Evolutionary conservation across 2,888 invertebrate species (phyloP).

Genomic region (Thysanoteuthis rhombus): DNA sequence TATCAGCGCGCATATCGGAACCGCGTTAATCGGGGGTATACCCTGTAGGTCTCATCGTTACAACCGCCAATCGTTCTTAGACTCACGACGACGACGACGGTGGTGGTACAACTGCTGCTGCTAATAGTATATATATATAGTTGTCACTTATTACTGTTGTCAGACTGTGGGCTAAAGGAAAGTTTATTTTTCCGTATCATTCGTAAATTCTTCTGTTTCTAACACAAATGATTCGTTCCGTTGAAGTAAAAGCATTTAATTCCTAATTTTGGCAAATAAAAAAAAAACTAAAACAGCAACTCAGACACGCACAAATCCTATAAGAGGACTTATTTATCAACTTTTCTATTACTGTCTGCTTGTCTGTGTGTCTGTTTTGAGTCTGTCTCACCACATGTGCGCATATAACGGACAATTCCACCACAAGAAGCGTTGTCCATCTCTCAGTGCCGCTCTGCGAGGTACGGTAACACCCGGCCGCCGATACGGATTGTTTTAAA

Average conservation of each 20-base stretch:
- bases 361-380: not conserved
- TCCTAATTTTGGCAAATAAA: not conserved
- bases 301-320: not conserved
- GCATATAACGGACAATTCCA: not conserved
- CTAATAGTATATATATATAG: not conserved
- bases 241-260: not conserved
- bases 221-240: not conserved
- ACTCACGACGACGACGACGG: not conserved
- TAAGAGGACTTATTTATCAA: not conserved
- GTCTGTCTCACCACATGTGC: not conserved
- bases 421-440: not conserved
- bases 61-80: not conserved
- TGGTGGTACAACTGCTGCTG: not conserved
- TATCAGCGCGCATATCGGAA: no score
- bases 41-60: no score
- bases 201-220: not conserved
- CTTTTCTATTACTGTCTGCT: not conserved
- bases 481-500: not conserved
- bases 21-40: no score
- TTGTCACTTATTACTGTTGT: not conserved
- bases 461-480: not conserved
- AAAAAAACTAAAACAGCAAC: not conserved
- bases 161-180: not conserved
- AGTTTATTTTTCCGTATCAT: not conserved
- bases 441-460: not conserved